Percentiles rank a stretch among this genome's conserved stretches.
Evolutionary conservation across 2,888 invertebrate genomes (phyloP).

Genomic region (Latrodectus hesperus): DNA sequence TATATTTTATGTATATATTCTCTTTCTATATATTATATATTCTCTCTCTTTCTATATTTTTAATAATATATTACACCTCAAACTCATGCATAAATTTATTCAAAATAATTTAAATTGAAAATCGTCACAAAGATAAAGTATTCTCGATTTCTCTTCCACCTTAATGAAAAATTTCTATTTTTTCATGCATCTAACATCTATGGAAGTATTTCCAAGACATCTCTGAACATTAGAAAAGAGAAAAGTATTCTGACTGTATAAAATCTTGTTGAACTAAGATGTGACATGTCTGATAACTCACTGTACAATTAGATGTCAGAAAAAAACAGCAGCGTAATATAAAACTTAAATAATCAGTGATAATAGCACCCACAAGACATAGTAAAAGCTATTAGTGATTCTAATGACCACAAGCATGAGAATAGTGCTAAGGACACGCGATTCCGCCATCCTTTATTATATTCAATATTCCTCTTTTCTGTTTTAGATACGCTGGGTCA

Average conservation of each 20-base stretch:
- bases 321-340: slow-evolving; percentile 26
- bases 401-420: slow-evolving; percentile 51
- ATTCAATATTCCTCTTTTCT: slow-evolving; percentile 48
- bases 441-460: slow-evolving; percentile 37
- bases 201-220: neutral
- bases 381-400: slow-evolving; percentile 56
- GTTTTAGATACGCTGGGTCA: neutral
- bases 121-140: too few species aligned
- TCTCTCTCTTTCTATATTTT: too few species aligned
- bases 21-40: too few species aligned
- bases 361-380: slow-evolving; percentile 52
- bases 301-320: slow-evolving; percentile 51
- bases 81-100: too few species aligned
- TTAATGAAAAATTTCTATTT: too few species aligned
- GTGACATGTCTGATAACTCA: slow-evolving; percentile 58
- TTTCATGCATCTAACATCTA: too few species aligned
- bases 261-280: slow-evolving; percentile 24
- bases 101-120: too few species aligned
- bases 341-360: slow-evolving; percentile 59
- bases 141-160: too few species aligned
- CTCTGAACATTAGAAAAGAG: neutral
- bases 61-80: too few species aligned
- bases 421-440: slow-evolving; percentile 39
- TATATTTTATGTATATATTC: too few species aligned
- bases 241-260: neutral